Evolutionary conservation across 2,113 vertebrate species (phyloP).

Genomic region (Eupsittula cactorum): DNA sequence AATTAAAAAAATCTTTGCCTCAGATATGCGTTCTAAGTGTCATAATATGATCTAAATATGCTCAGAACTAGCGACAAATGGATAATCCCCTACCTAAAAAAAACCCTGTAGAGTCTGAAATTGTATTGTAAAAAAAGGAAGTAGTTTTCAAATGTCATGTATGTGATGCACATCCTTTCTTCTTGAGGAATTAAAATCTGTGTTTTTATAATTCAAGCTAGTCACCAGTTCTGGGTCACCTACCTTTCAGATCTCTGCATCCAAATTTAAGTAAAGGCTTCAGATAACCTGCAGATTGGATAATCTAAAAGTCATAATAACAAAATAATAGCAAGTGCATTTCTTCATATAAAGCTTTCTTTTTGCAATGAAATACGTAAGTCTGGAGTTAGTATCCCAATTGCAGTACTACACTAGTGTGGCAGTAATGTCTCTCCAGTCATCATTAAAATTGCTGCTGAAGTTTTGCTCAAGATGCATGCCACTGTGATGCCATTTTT

Average conservation of each 20-base stretch:
- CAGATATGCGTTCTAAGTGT: background rate
- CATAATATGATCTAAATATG: background rate
- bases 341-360: background rate
- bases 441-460: background rate
- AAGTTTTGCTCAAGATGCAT: background rate
- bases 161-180: background rate
- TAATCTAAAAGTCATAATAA: background rate
- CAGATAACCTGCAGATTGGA: background rate
- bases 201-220: background rate
- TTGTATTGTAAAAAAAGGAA: background rate
- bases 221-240: background rate
- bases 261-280: background rate
- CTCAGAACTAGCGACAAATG: background rate
- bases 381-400: background rate
- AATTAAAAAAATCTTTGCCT: background rate
- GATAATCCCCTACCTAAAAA: background rate
- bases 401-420: no score
- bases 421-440: background rate
- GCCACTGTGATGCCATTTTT: background rate
- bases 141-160: background rate
- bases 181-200: background rate
- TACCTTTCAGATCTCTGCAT: background rate
- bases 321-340: background rate
- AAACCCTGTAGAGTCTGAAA: background rate
- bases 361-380: background rate